phyloP scores from a whole-genome alignment of 2,113 vertebrate species.

The Girardinichthys multiradiatus region DNA sequence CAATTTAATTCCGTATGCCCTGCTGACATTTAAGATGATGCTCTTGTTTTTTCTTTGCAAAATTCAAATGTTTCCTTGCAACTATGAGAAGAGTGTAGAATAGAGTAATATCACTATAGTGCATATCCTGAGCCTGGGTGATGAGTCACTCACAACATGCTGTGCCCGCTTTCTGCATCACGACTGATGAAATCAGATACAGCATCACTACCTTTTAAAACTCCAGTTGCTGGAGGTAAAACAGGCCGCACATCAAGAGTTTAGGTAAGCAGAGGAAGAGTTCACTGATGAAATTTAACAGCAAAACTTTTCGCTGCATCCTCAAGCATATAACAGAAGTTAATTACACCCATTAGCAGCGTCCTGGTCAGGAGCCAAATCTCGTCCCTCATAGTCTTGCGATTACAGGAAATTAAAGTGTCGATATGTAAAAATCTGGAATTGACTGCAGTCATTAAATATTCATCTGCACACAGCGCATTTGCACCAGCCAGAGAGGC shows the following conservation, averaged over 20 bases:
- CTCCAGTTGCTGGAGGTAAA: slow-evolving; percentile 16
- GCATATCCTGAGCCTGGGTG: slow-evolving; percentile 17
- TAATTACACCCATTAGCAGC: slow-evolving; percentile 40
- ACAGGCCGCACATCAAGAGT: slow-evolving; percentile 18
- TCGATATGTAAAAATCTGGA: slow-evolving; percentile 62
- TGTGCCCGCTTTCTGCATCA: slow-evolving; percentile 4
- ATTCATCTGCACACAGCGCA: slow-evolving; percentile 65
- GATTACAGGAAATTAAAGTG: slow-evolving; percentile 66
- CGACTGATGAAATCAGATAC: slow-evolving; percentile 8
- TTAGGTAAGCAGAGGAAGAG: slow-evolving; percentile 7
- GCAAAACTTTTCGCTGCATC: slow-evolving; percentile 22
- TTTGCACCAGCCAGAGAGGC: slow-evolving; percentile 44
- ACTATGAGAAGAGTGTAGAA: background rate
- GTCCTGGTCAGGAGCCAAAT: slow-evolving; percentile 38
- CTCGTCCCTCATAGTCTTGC: slow-evolving; percentile 22
- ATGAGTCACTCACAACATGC: slow-evolving; percentile 40
- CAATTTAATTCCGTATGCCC: too few species aligned
- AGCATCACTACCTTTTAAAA: slow-evolving; percentile 19
- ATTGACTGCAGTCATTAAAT: slow-evolving; percentile 76
- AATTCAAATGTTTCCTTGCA: background rate
- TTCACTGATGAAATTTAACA: background rate
- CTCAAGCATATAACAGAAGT: slow-evolving; percentile 15
- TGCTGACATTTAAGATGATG: too few species aligned
- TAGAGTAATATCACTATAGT: background rate
- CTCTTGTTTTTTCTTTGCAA: background rate